These are phyloP conservation scores for Luidia sarsii DNA, from an alignment of 53 echinoderm and acorn worm species.

Conservation along the genomic window DNA sequence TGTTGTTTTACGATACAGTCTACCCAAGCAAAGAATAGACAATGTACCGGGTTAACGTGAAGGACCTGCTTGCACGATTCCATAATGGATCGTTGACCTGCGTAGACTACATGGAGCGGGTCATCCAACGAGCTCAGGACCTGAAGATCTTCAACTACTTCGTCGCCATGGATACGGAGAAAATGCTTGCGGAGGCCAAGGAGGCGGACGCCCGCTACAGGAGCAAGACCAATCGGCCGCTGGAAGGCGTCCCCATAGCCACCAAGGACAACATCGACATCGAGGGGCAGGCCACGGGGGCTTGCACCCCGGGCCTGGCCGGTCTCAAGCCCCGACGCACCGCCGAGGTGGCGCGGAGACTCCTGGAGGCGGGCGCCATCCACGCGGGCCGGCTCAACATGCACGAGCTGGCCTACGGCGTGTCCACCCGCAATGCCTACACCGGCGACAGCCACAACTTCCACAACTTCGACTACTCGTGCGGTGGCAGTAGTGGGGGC, in stretches of 20 bases:
- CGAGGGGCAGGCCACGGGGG: slow-evolving; percentile 35
- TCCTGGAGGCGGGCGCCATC: slow-evolving; percentile 38
- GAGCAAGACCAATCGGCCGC: slow-evolving; percentile 46
- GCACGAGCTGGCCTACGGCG: slow-evolving; percentile 29
- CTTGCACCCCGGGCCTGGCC: slow-evolving; percentile 36
- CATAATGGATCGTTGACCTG: slow-evolving; percentile 29
- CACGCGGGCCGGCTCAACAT: slow-evolving; percentile 39
- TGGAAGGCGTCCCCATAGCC: slow-evolving; percentile 44
- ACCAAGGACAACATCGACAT: slow-evolving; percentile 51
- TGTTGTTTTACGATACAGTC: no score
- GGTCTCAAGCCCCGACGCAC: slow-evolving; percentile 40
- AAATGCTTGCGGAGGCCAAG: slow-evolving; percentile 33
- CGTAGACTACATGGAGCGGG: slow-evolving; percentile 22
- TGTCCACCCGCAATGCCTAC: neutral
- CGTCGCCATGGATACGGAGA: slow-evolving; percentile 41
- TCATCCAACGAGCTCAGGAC: slow-evolving; percentile 43
- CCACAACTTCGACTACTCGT: slow-evolving; percentile 37
- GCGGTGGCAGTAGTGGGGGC: slow-evolving; percentile 41
- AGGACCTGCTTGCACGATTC: slow-evolving; percentile 21
- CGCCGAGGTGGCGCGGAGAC: slow-evolving; percentile 30
- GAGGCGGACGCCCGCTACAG: slow-evolving; percentile 46
- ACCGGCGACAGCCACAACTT: slow-evolving; percentile 31
- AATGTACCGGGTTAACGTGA: slow-evolving; percentile 24
- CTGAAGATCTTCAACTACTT: slow-evolving; percentile 52
- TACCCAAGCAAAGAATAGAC: no score